Percentiles rank a stretch among this genome's conserved stretches.
Conservation (phyloP, 1,140 invertebrate genomes). For the Cydia fagiglandana region DNA sequence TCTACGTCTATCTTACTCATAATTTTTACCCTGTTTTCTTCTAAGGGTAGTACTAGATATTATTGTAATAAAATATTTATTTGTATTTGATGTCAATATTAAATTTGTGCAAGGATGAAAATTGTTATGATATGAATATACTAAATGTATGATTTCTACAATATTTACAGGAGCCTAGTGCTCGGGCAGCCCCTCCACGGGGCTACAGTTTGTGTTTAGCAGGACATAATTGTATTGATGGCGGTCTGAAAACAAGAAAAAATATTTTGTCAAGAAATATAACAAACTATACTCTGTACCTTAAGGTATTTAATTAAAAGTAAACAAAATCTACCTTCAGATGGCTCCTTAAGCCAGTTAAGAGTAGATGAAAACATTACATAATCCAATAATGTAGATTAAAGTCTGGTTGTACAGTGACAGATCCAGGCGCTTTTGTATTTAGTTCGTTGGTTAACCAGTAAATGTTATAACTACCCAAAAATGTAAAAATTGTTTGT, state of each 20-base stretch:
- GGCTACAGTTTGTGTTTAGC: conserved; percentile 48
- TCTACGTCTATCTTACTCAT: conserved; percentile 75
- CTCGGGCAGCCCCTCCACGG: conserved; percentile 46
- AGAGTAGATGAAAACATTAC: no score
- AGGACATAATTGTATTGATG: conserved; percentile 62
- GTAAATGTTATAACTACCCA: no score
- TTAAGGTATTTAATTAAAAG: no score
- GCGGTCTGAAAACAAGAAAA: conserved; percentile 61
- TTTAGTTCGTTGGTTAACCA: no score
- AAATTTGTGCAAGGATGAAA: neutral
- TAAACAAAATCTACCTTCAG: no score
- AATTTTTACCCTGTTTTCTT: conserved; percentile 31
- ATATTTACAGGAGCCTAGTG: conserved; percentile 20
- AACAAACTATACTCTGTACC: no score
- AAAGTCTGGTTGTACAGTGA: no score
- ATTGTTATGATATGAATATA: neutral
- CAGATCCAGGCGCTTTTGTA: no score
- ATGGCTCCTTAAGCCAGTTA: no score
- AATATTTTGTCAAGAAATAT: neutral
- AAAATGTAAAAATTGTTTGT: no score
- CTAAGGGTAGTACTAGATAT: neutral
- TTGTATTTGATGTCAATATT: neutral
- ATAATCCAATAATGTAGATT: no score
- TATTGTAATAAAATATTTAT: neutral
- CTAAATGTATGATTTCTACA: conserved; percentile 40